Evolutionary conservation across 1,140 invertebrate species (phyloP).

Genomic region (Sarcophaga bullata): DNA sequence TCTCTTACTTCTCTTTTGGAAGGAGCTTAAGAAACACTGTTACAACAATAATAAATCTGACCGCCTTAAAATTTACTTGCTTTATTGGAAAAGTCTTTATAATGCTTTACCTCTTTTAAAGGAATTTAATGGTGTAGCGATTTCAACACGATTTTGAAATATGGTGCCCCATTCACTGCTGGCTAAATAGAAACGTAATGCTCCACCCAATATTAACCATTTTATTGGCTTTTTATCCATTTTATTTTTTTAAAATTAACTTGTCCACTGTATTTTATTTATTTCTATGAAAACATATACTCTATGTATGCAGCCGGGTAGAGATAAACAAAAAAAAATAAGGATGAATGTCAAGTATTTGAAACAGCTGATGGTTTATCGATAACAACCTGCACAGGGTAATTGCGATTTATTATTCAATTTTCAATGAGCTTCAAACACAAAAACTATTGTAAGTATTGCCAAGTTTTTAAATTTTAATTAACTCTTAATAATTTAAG

Average conservation of each 20-base stretch:
- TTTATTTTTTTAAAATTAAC: not conserved
- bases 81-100: slow-evolving; percentile 25
- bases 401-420: too few species aligned
- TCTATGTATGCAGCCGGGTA: not conserved
- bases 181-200: slow-evolving; percentile 75
- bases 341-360: not conserved
- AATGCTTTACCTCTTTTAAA: slow-evolving; percentile 81
- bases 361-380: not conserved
- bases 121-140: slow-evolving; percentile 91
- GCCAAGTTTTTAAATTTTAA: too few species aligned
- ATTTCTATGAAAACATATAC: not conserved
- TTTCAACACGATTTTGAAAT: slow-evolving; percentile 84
- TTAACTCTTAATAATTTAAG: too few species aligned
- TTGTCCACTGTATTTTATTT: not conserved
- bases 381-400: not conserved
- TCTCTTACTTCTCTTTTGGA: too few species aligned
- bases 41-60: too few species aligned
- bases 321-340: slow-evolving; percentile 23
- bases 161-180: slow-evolving; percentile 75
- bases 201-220: slow-evolving; percentile 45
- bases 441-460: too few species aligned
- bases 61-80: not conserved
- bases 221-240: slow-evolving; percentile 39
- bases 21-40: too few species aligned
- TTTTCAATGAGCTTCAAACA: too few species aligned